These are phyloP conservation scores for Pachycephala philippinensis DNA, from an alignment of 2,113 vertebrate species.

Conservation along the genomic window DNA sequence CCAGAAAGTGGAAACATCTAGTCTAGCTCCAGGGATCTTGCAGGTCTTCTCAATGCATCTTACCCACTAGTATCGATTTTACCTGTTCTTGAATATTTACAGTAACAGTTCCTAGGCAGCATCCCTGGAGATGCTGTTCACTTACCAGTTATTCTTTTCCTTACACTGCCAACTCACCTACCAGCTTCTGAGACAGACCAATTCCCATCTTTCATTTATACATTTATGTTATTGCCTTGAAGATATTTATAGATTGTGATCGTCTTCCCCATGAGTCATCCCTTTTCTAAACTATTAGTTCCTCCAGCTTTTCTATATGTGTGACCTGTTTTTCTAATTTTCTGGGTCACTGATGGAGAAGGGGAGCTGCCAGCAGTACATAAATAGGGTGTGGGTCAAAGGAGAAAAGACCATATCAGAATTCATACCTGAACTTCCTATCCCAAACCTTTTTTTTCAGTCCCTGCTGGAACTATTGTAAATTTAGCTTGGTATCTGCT, in stretches of 20 bases:
- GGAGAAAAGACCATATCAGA: background rate
- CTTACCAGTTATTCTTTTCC: background rate
- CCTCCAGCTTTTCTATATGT: background rate
- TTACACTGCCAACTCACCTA: background rate
- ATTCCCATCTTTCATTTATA: slow-evolving; percentile 32
- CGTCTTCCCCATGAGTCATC: background rate
- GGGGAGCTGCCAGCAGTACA: background rate
- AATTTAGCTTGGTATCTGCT: background rate
- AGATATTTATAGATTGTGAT: slow-evolving; percentile 33
- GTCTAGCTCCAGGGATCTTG: background rate
- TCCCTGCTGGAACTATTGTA: background rate
- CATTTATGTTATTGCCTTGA: background rate
- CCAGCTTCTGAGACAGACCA: background rate
- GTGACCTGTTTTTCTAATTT: background rate
- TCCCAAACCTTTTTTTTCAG: background rate
- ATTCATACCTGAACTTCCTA: background rate
- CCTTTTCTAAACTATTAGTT: background rate
- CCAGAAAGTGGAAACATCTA: background rate
- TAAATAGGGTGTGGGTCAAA: background rate
- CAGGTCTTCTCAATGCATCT: background rate
- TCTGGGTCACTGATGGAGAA: background rate
- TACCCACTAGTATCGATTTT: background rate
- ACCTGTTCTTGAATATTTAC: background rate
- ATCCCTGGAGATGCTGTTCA: background rate
- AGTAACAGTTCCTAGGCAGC: background rate